Base-by-base conservation (phyloP, 2,113 vertebrate genomes). In the Peucedramus taeniatus region DNA sequence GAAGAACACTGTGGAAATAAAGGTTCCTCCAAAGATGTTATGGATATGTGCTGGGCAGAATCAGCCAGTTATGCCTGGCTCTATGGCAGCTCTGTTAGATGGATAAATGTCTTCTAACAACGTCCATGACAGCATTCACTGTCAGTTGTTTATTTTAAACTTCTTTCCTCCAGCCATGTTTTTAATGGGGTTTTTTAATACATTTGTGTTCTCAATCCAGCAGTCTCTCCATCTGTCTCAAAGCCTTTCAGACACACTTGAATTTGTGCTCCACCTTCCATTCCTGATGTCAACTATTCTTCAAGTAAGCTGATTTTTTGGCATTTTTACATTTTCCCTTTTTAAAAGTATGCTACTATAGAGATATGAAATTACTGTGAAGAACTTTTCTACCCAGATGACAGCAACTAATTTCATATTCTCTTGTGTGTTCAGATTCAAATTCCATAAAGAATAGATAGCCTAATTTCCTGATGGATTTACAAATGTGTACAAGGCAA, bases 351-450 rank as follows among this genome's bases (percentile, higher is more conserved):
- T 35, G 83, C n/a, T 56, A 40, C 28, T 90, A 83, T 44, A 57
- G 88, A 93, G 81, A 64, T 27, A 53, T 4, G 9, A 37, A 89
- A 61, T 64, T 11, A 64, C 13, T 26, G 31, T 30, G 53, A 87
- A 83, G 33, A 69, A 74, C 50, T 60, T 66, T 90, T 63, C 33
- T 66, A 59, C 12, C 54, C 22, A 42, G 35, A 40, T 31, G 56
- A 96, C 24, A 94, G 27, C 63, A 97, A 95, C 50, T 97, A 92
- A 97, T 91, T 94, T 93, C 23, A 56, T 51, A 59, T 87, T 82
- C 84, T 96, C 63, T 75, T 84, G 44, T 93, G 77, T 88, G 77
- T 88, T 96, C 86, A 82, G 93, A 83, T 88, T 78, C 85, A 70
- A 87, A 95, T 94, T 95, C 83, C 94, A 82, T 56, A 59, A 88